Evolutionary conservation across 2,797 vertebrate genomes (phyloP).

Genomic region (Helostoma temminkii): DNA sequence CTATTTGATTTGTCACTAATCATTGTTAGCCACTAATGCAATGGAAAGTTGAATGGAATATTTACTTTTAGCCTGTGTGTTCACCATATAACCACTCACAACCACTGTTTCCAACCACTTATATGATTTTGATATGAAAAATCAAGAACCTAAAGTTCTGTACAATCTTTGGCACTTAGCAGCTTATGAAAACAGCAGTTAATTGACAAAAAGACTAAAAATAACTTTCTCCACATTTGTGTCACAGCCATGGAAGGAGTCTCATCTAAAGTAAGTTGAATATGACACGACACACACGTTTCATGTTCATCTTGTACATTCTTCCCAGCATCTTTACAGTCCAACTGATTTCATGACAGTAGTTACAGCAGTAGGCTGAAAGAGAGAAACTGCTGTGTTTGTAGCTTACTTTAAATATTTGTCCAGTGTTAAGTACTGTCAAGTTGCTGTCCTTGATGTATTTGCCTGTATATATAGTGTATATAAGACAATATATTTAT

Average conservation of each 20-base stretch:
- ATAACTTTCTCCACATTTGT: slow-evolving; percentile 6
- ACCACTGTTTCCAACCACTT: neutral
- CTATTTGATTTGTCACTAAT: too few species aligned
- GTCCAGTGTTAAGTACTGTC: slow-evolving; percentile 34
- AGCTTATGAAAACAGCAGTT: neutral
- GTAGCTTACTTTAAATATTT: slow-evolving; percentile 22
- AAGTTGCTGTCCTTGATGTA: slow-evolving; percentile 1
- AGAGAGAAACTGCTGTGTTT: slow-evolving; percentile 2
- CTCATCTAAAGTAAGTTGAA: neutral
- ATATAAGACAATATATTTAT: neutral
- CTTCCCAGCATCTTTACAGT: slow-evolving; percentile 27
- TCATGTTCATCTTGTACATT: slow-evolving; percentile 1
- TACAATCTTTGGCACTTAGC: slow-evolving; percentile 21
- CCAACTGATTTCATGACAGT: slow-evolving; percentile 7
- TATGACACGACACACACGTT: neutral
- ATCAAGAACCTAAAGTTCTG: slow-evolving; percentile 15
- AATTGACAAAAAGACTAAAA: neutral
- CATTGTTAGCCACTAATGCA: neutral
- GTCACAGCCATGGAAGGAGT: neutral
- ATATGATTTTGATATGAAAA: neutral
- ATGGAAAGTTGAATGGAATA: neutral
- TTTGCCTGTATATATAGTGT: slow-evolving; percentile 28
- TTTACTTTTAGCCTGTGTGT: neutral
- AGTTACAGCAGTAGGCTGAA: slow-evolving; percentile 18
- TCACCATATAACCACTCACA: slow-evolving; percentile 2